These are phyloP conservation scores for Ciconia boyciana DNA, from an alignment of 2,113 vertebrate species.

Conservation along the genomic window DNA sequence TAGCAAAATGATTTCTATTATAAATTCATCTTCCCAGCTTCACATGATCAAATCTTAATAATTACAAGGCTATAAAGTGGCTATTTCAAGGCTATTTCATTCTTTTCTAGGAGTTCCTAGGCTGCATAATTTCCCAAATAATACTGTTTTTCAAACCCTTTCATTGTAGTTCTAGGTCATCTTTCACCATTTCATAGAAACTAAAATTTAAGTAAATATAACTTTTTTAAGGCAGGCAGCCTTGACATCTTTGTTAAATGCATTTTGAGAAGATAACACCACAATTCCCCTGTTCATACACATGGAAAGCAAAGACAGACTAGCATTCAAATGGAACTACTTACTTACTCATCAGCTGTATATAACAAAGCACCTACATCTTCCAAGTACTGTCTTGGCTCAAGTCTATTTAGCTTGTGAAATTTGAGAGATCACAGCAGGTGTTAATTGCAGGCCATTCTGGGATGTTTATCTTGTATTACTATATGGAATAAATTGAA, in stretches of 20 bases:
- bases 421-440: slow-evolving; percentile 15
- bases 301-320: not conserved
- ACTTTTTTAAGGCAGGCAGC: not conserved
- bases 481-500: not conserved
- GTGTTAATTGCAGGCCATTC: slow-evolving; percentile 20
- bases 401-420: not conserved
- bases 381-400: not conserved
- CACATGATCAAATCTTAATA: not conserved
- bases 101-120: not conserved
- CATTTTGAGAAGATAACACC: not conserved
- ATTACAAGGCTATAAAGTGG: not conserved
- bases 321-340: not conserved
- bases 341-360: not conserved
- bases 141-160: not conserved
- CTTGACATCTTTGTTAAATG: not conserved
- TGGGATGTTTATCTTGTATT: slow-evolving; percentile 23
- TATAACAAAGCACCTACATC: not conserved
- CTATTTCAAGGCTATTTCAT: not conserved
- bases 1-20: not conserved
- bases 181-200: not conserved
- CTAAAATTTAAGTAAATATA: not conserved
- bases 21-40: not conserved
- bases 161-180: not conserved
- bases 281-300: not conserved
- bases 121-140: not conserved